Evolutionary conservation across 2,888 invertebrate species (phyloP).

Genomic region (Pocota personata): DNA sequence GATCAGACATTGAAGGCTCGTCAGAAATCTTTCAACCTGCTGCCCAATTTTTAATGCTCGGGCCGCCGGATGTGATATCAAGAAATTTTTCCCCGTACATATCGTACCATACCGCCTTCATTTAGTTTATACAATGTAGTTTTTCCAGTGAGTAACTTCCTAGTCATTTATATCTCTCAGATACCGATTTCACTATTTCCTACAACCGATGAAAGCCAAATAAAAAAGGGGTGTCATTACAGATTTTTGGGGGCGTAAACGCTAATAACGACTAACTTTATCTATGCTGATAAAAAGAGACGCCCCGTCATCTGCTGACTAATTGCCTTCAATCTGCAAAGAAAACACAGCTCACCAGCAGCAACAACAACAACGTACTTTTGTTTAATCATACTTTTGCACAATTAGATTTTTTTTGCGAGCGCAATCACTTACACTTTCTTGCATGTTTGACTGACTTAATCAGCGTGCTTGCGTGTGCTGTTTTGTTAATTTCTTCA

Average conservation of each 20-base stretch:
- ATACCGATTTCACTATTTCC: not conserved
- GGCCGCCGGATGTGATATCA: not conserved
- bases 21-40: no score
- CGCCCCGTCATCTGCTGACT: slow-evolving; percentile 52
- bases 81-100: not conserved
- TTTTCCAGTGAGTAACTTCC: not conserved
- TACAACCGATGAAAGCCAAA: not conserved
- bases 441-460: slow-evolving; percentile 67
- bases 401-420: slow-evolving; percentile 13
- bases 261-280: not conserved
- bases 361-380: slow-evolving; percentile 1
- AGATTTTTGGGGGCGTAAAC: slow-evolving; percentile 49
- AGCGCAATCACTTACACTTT: slow-evolving; percentile 64
- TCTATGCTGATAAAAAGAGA: slow-evolving; percentile 25
- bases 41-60: no score
- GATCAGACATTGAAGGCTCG: no score
- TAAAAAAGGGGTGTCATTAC: slow-evolving; percentile 41
- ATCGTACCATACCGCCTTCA: not conserved
- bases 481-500: slow-evolving; percentile 56
- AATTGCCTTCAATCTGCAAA: slow-evolving; percentile 23
- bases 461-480: slow-evolving; percentile 61
- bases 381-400: slow-evolving; percentile 50
- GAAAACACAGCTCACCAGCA: slow-evolving; percentile 15
- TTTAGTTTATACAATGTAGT: not conserved
- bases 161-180: not conserved